These are phyloP conservation scores for Phymatocera aterrima DNA, from an alignment of 2,888 invertebrate species.

Conservation along the genomic window DNA sequence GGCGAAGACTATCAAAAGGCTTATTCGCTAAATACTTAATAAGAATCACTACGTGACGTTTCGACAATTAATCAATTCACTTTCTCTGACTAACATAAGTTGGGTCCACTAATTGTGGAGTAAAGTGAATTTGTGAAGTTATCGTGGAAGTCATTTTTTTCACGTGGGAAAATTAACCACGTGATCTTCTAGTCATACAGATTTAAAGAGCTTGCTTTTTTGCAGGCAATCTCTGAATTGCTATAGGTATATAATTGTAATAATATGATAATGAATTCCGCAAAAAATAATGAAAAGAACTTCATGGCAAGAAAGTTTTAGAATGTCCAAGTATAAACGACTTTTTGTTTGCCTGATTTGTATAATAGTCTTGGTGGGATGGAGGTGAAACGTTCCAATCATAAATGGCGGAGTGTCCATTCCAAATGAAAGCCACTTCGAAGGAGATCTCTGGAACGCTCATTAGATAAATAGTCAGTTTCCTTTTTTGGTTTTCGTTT, in stretches of 20 bases:
- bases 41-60: conserved; percentile 8
- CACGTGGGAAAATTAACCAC: no score
- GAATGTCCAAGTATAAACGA: not conserved
- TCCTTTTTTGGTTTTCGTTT: no score
- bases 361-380: not conserved
- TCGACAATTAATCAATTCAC: not conserved
- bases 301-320: not conserved
- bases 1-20: conserved; percentile 2
- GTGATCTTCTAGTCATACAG: not conserved
- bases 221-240: conserved; percentile 6
- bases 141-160: not conserved
- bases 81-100: not conserved
- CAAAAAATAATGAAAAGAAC: not conserved
- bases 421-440: not conserved
- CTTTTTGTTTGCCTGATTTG: not conserved
- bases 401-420: conserved; percentile 7
- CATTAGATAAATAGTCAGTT: conserved; percentile 26
- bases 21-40: conserved; percentile 5
- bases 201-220: not conserved
- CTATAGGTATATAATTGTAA: not conserved
- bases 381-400: not conserved
- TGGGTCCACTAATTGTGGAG: conserved; percentile 8
- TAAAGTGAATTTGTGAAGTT: not conserved
- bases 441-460: not conserved
- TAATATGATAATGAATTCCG: not conserved